Percentiles rank a stretch among this genome's conserved stretches.
Conservation (phyloP, 1,140 invertebrate species). For the Dysdera silvatica region DNA sequence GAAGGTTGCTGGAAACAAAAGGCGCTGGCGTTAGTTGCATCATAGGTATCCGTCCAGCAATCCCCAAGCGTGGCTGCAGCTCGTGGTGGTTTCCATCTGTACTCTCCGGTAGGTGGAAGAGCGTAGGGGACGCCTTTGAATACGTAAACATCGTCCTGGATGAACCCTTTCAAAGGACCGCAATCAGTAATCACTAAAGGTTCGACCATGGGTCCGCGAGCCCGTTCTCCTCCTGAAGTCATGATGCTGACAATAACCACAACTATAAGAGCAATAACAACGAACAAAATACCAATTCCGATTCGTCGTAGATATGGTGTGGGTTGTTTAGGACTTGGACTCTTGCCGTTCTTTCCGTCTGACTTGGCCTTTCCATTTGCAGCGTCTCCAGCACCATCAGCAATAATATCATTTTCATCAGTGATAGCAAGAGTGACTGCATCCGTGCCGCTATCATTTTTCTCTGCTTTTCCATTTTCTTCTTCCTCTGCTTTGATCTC, state of each 20-base stretch:
- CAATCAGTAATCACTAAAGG: constrained; percentile 17
- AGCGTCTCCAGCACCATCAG: not conserved
- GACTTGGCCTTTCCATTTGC: not conserved
- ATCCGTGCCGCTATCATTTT: constrained; percentile 34
- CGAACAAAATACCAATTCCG: constrained; percentile 5
- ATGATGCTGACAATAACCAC: constrained; percentile 11
- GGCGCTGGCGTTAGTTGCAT: constrained; percentile 48
- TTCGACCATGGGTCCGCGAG: constrained; percentile 4
- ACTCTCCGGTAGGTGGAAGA: constrained; percentile 57
- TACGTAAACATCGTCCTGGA: constrained; percentile 62
- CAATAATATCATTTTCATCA: constrained; percentile 7
- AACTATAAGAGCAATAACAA: constrained; percentile 7
- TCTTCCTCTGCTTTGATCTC: constrained; percentile 22
- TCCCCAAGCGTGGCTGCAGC: constrained; percentile 56
- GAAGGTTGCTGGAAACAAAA: constrained; percentile 48
- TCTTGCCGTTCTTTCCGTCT: constrained; percentile 1
- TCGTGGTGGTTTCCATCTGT: constrained; percentile 63
- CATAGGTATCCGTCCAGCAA: constrained; percentile 70
- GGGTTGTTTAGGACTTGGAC: not conserved
- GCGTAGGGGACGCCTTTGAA: constrained; percentile 82
- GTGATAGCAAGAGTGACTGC: constrained; percentile 21
- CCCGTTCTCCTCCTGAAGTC: not conserved
- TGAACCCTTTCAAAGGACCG: constrained; percentile 22
- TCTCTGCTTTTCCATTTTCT: constrained; percentile 4
- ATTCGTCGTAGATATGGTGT: constrained; percentile 1